Evolutionary conservation across 1,140 invertebrate genomes (phyloP).

Genomic region (Dryas iulia): DNA sequence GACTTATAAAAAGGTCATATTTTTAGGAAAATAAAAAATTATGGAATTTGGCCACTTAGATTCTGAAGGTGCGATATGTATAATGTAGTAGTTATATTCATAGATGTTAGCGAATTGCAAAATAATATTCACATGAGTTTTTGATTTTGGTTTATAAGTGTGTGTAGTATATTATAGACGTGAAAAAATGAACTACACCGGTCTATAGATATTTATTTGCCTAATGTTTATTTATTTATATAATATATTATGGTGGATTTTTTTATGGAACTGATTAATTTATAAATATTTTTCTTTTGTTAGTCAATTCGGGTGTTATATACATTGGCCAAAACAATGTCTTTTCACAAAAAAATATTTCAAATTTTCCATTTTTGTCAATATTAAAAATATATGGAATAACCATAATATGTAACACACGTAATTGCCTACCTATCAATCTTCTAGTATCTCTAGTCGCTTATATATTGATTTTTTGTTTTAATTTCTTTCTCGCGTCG

Average conservation of each 20-base stretch:
- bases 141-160: background rate
- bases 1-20: no score
- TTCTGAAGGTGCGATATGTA: no score
- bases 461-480: conserved; percentile 47
- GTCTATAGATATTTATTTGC: background rate
- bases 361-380: no score
- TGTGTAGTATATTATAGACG: conserved; percentile 11
- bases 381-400: background rate
- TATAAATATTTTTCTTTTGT: background rate
- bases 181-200: background rate
- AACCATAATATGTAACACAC: background rate
- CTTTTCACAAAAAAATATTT: no score
- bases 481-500: conserved; percentile 56
- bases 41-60: no score
- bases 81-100: background rate
- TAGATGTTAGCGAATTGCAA: background rate
- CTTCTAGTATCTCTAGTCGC: conserved; percentile 27
- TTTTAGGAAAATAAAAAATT: no score
- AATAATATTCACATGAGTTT: background rate
- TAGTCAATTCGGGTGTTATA: background rate
- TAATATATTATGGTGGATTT: background rate
- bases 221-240: background rate
- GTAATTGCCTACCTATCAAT: background rate
- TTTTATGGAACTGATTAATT: background rate
- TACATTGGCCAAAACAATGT: background rate